Percentiles rank a stretch among this genome's conserved stretches.
phyloP scores from a whole-genome alignment of 2,113 vertebrate species.

The Todiramphus saurophagus region DNA sequence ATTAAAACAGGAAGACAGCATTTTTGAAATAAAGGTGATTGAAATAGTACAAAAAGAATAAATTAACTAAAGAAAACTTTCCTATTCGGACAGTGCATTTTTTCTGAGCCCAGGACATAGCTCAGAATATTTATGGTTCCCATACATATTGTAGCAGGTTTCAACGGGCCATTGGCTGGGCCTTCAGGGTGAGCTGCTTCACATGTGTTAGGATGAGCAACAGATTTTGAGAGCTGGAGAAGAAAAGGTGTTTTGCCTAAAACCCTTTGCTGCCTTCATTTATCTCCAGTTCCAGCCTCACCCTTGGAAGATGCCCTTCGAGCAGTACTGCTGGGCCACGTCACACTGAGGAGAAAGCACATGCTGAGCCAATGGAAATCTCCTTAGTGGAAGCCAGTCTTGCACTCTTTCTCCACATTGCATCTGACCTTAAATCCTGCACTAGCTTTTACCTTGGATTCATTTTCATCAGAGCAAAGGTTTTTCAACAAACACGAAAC shows the following conservation, averaged over 20 bases:
- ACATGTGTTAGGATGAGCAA: fast-evolving
- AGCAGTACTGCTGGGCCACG: neutral
- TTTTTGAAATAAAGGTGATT: neutral
- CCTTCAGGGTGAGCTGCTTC: neutral
- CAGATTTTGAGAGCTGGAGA: neutral
- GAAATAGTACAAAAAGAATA: neutral
- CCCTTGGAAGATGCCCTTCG: neutral
- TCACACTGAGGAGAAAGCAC: neutral
- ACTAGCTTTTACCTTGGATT: neutral
- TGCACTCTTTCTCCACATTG: neutral
- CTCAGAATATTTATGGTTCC: neutral
- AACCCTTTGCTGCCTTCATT: neutral
- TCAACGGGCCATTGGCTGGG: fast-evolving
- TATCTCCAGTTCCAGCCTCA: neutral
- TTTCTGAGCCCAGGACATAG: neutral
- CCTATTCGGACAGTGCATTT: neutral
- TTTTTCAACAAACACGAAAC: neutral
- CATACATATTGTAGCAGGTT: neutral
- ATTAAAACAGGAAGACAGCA: neutral
- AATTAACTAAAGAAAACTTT: neutral
- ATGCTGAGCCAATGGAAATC: neutral
- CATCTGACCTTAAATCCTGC: neutral
- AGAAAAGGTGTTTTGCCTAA: neutral
- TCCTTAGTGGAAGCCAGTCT: neutral
- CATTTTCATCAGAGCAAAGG: neutral